phyloP scores from a whole-genome alignment of 2,113 vertebrate species.

The Addax nasomaculatus region DNA sequence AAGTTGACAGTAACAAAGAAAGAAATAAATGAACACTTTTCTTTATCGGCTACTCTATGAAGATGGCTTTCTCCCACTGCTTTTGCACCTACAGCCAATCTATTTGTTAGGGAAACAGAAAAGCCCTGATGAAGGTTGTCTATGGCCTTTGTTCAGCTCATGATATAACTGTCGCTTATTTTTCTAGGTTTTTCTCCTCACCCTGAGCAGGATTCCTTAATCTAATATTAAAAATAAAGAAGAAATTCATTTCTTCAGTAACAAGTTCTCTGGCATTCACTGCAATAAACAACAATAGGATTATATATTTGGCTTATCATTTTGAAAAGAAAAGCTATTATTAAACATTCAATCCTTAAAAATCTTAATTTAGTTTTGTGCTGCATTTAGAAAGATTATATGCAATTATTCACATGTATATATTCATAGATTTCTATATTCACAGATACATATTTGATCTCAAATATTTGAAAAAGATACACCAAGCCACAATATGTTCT shows the following conservation, averaged over 20 bases:
- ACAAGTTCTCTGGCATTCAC: neutral
- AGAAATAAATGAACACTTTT: neutral
- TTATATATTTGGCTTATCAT: neutral
- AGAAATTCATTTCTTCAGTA: slow-evolving; percentile 8
- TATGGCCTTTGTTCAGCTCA: neutral
- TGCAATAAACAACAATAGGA: neutral
- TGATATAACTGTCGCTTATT: neutral
- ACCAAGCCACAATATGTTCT: neutral
- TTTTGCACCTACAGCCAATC: neutral
- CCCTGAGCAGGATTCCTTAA: neutral
- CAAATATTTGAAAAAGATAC: neutral
- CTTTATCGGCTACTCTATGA: neutral
- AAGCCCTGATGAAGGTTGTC: neutral
- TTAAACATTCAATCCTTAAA: neutral
- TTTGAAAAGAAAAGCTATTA: neutral
- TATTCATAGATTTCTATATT: neutral
- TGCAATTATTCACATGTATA: neutral
- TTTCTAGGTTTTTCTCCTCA: neutral
- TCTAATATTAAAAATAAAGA: neutral
- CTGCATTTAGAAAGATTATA: neutral
- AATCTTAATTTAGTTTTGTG: neutral
- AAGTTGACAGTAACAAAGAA: neutral
- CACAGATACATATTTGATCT: neutral
- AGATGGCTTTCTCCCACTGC: neutral
- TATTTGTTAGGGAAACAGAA: neutral